Percentiles rank a stretch among this genome's conserved stretches.
Evolutionary conservation across 1,140 invertebrate species (phyloP).

Genomic region (Leptinotarsa lineolata): DNA sequence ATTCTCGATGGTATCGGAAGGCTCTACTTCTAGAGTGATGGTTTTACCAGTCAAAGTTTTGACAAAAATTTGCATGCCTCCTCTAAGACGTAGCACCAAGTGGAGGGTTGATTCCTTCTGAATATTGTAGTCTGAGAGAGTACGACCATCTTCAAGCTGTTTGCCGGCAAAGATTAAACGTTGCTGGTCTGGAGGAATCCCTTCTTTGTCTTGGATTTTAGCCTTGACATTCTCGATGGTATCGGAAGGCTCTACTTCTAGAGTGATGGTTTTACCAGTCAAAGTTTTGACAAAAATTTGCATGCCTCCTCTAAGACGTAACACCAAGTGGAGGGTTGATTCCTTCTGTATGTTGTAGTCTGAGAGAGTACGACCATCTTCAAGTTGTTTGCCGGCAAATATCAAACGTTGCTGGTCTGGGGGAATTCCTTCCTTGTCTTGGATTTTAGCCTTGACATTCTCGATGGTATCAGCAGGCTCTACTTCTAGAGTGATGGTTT

Average conservation of each 20-base stretch:
- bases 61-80: not conserved
- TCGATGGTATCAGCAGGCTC: no score
- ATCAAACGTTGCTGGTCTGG: not conserved
- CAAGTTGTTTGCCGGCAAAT: conserved; percentile 6
- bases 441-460: no score
- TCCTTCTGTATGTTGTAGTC: no score
- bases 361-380: conserved; percentile 7
- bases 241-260: no score
- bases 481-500: no score
- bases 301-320: not conserved
- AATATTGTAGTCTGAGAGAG: not conserved
- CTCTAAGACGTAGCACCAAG: not conserved
- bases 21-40: no score
- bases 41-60: not conserved
- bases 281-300: conserved; percentile 12
- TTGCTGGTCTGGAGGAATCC: no score
- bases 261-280: not conserved
- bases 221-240: no score
- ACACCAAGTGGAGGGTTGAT: not conserved
- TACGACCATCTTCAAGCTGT: conserved; percentile 14
- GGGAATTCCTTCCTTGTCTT: no score
- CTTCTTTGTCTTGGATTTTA: no score
- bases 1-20: no score
- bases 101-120: no score
- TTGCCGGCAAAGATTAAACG: conserved; percentile 1